Evolutionary conservation across 2,888 invertebrate species (phyloP), one percentile per base, ranked within the genome.

Genomic region (Tenthredo livida): DNA sequence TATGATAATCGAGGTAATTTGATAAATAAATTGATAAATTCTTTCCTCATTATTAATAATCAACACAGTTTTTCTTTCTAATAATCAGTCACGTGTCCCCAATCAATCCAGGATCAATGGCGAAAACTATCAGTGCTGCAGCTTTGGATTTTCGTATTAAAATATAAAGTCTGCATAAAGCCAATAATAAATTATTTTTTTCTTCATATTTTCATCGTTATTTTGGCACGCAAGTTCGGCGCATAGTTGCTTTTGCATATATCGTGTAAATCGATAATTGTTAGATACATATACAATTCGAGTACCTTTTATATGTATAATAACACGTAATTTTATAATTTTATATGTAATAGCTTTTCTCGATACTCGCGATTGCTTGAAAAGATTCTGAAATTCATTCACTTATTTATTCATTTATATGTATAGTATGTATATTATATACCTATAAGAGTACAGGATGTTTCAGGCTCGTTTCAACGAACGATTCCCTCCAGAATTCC

Each of bases 251-350:
- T 83, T 83, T 67, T 83, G 47, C 83, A 47, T 80, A 67, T 61
- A 80, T 65, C 82, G 50, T 67, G 83, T 70, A 83, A 67, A 83
- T 83, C 67, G 83, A 83, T 83, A 61, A 40, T 50, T 67, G 6
- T 78, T 83, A 83, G 50, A 47, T 83, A 80, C 61, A 80, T 80
- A 70, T 15, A 67, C 25, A 43, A 40, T 61, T 33, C 15, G 21
- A 80, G 40, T 80, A 80, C 58, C 80, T 10, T 61, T 25, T 50
- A 50, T 29, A n/a, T n/a, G n/a, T n/a, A 33, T 75, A 50, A 10
- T 6, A 17, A 43, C 50, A 75, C 29, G 15, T 70, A 37, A 1
- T 37, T 61, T 9, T n/a, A 77, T 80, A 58, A 33, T n/a, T 72
- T 80, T 40, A 37, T 40, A n/a, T n/a, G n/a, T n/a, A 37, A 37